phyloP scores from a whole-genome alignment of 2,113 vertebrate species.

The Formicarius rufipectus region DNA sequence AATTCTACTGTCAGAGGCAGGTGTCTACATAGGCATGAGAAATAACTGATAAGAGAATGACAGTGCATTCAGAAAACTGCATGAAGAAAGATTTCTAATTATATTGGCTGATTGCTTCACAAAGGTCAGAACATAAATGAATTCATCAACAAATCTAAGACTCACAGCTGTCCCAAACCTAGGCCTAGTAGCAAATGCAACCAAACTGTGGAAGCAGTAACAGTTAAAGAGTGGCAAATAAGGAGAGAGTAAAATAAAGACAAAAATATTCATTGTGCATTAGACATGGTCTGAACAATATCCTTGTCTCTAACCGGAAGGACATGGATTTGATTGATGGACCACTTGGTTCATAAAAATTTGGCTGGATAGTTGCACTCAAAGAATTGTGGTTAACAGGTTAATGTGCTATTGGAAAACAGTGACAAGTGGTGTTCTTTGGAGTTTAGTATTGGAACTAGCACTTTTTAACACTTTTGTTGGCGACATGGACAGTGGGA shows the following conservation, averaged over 20 bases:
- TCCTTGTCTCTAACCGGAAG: not conserved
- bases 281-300: not conserved
- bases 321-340: not conserved
- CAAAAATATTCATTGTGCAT: not conserved
- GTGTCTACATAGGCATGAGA: not conserved
- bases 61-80: not conserved
- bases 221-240: not conserved
- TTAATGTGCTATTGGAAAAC: accelerated
- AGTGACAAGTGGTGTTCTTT: not conserved
- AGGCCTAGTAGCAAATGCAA: not conserved
- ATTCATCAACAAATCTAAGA: not conserved
- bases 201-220: not conserved
- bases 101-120: not conserved
- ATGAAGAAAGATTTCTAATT: not conserved
- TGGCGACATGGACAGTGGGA: not conserved
- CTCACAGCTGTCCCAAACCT: not conserved
- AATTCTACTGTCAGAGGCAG: not conserved
- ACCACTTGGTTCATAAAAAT: not conserved
- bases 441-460: accelerated
- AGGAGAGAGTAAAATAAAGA: not conserved
- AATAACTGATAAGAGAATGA: not conserved
- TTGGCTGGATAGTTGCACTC: not conserved
- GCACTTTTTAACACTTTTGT: not conserved
- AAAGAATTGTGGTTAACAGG: not conserved
- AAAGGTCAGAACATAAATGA: not conserved